phyloP scores from a whole-genome alignment of 2,113 vertebrate species.

The Ranitomeya imitator region DNA sequence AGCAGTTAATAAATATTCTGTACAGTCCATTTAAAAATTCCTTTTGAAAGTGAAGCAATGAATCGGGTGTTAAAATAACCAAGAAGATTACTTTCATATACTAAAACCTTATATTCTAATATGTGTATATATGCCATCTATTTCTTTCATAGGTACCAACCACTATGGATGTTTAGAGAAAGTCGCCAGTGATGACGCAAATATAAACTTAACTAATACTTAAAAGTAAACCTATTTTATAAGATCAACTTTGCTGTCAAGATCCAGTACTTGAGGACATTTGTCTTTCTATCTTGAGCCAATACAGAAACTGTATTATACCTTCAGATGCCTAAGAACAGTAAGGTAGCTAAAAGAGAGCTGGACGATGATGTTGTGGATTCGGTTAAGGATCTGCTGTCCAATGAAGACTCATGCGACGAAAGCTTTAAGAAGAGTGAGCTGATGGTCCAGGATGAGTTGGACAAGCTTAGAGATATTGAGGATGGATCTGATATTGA shows the following conservation, averaged over 20 bases:
- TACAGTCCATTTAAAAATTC: slow-evolving; percentile 9
- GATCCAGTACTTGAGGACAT: background rate
- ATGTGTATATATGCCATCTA: background rate
- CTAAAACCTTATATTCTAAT: background rate
- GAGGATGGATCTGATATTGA: slow-evolving; percentile 82
- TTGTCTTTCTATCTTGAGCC: background rate
- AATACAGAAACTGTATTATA: slow-evolving; percentile 46
- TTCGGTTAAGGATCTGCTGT: slow-evolving; percentile 94
- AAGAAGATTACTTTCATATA: background rate
- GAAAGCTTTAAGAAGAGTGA: slow-evolving; percentile 94
- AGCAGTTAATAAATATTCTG: slow-evolving; percentile 32
- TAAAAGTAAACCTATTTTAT: background rate
- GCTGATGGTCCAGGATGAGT: slow-evolving; percentile 81
- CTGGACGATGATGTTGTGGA: slow-evolving; percentile 96
- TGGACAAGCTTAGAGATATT: slow-evolving; percentile 79
- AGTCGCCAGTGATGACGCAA: background rate
- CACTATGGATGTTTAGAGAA: slow-evolving; percentile 45
- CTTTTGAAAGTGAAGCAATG: background rate
- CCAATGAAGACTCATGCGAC: slow-evolving; percentile 91
- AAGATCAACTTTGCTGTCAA: background rate
- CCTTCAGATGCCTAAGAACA: slow-evolving; percentile 96
- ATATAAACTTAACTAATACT: background rate
- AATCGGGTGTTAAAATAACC: background rate
- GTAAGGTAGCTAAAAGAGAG: slow-evolving; percentile 93
- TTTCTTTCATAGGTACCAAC: slow-evolving; percentile 29